Evolutionary conservation across 2,888 invertebrate species (phyloP).

Genomic region (Xestoiulus laeticollis): DNA sequence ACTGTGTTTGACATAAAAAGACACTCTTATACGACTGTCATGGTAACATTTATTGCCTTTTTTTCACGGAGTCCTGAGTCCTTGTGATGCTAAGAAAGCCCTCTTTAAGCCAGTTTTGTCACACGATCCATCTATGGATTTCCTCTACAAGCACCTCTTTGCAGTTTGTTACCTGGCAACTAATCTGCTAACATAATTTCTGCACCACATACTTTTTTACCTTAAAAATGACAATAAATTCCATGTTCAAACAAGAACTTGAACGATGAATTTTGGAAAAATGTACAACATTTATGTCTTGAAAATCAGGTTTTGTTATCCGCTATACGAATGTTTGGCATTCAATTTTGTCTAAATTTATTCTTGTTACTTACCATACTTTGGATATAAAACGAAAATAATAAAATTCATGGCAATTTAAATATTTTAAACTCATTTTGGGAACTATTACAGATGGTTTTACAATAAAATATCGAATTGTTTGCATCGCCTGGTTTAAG

Average conservation of each 20-base stretch:
- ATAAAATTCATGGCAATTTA: no score
- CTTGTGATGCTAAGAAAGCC: neutral
- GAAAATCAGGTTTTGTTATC: no score
- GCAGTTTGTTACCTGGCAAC: slow-evolving; percentile 19
- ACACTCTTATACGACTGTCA: neutral
- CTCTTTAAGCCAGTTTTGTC: neutral
- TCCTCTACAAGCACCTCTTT: neutral
- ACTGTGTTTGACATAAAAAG: neutral
- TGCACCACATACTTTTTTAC: neutral
- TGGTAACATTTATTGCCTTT: neutral
- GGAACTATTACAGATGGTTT: no score
- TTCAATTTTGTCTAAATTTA: no score
- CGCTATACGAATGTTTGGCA: no score
- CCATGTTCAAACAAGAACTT: neutral
- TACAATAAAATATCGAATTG: no score
- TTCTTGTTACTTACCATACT: no score
- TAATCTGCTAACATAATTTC: neutral
- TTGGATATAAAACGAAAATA: no score
- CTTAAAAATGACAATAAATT: neutral
- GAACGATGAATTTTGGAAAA: neutral
- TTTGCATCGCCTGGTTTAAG: no score
- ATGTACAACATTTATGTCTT: neutral
- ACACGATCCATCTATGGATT: neutral
- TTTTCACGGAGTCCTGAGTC: no score
- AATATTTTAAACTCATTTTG: no score